Percentiles rank a stretch among this genome's conserved stretches.
phyloP scores from a whole-genome alignment of 2,888 invertebrate genomes.

The Bellardia bayeri region DNA sequence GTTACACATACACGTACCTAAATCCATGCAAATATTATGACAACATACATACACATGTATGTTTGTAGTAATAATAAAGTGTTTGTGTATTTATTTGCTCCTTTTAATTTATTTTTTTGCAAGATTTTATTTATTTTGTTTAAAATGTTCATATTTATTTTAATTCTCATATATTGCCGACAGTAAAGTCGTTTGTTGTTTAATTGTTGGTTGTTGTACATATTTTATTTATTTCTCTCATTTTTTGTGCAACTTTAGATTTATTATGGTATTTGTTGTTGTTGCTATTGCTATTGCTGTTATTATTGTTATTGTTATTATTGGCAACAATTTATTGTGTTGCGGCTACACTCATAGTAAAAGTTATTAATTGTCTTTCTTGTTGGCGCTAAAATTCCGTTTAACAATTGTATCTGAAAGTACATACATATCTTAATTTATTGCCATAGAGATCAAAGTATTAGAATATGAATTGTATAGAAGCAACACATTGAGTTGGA shows the following conservation, averaged over 20 bases:
- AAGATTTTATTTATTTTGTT: constrained; percentile 14
- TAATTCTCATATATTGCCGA: constrained; percentile 60
- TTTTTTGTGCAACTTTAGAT: constrained; percentile 45
- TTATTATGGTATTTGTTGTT: constrained; percentile 36
- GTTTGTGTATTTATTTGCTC: not conserved
- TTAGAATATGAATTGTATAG: too few species aligned
- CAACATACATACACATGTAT: not conserved
- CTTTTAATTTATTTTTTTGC: not conserved
- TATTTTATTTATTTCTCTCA: constrained; percentile 36
- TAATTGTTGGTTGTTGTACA: constrained; percentile 51
- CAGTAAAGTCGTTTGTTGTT: constrained; percentile 65
- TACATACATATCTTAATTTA: not conserved
- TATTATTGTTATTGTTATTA: constrained; percentile 44
- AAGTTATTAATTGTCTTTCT: constrained; percentile 35
- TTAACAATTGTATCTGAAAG: not conserved
- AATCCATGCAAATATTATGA: too few species aligned
- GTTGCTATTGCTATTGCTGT: not conserved
- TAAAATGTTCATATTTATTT: constrained; percentile 59
- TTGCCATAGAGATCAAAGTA: not conserved
- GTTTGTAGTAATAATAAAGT: not conserved
- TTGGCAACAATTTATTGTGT: constrained; percentile 48
- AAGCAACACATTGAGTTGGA: too few species aligned
- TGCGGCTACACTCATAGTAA: constrained; percentile 39
- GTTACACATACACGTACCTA: too few species aligned
- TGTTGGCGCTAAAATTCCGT: constrained; percentile 32